These are phyloP conservation scores for Folsomia manolachei DNA, from an alignment of 2,888 invertebrate genomes.

Conservation along the genomic window DNA sequence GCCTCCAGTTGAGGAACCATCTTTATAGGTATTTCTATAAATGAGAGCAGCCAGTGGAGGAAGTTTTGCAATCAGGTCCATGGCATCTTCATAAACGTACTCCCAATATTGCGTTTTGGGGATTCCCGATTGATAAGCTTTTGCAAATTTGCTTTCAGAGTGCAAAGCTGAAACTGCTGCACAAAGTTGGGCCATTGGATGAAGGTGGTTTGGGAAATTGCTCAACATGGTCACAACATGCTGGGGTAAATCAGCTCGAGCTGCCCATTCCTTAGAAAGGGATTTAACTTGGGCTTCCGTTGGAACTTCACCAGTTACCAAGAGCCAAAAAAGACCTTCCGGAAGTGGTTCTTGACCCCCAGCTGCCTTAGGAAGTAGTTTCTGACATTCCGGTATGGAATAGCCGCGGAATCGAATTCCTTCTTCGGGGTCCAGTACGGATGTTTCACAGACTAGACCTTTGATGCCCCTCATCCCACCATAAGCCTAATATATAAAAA, in stretches of 20 bases:
- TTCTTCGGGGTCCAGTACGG: conserved; percentile 90
- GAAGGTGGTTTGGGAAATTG: conserved; percentile 81
- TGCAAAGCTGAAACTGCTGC: conserved; percentile 88
- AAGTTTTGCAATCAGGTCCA: conserved; percentile 91
- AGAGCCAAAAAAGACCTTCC: conserved; percentile 91
- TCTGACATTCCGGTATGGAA: conserved; percentile 89
- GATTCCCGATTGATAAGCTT: conserved; percentile 83
- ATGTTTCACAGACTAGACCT: conserved; percentile 91
- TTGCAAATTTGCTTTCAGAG: conserved; percentile 86
- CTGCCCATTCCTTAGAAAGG: conserved; percentile 78
- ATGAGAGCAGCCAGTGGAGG: conserved; percentile 92
- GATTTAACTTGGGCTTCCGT: conserved; percentile 69
- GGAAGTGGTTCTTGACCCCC: conserved; percentile 82
- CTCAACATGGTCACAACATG: conserved; percentile 92
- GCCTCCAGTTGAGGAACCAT: conserved; percentile 80
- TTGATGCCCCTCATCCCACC: conserved; percentile 97
- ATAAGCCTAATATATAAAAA: conserved; percentile 62
- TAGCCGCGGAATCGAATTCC: conserved; percentile 92
- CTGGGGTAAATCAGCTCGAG: conserved; percentile 80
- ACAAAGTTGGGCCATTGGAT: conserved; percentile 93
- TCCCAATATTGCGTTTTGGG: conserved; percentile 91
- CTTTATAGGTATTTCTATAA: conserved; percentile 82
- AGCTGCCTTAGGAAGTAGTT: conserved; percentile 75
- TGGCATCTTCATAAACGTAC: conserved; percentile 85
- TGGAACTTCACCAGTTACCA: conserved; percentile 85